Percentiles rank a stretch among this genome's conserved stretches.
Evolutionary conservation across 2,797 vertebrate species (phyloP).

Genomic region (Perdix hodgsoniae): DNA sequence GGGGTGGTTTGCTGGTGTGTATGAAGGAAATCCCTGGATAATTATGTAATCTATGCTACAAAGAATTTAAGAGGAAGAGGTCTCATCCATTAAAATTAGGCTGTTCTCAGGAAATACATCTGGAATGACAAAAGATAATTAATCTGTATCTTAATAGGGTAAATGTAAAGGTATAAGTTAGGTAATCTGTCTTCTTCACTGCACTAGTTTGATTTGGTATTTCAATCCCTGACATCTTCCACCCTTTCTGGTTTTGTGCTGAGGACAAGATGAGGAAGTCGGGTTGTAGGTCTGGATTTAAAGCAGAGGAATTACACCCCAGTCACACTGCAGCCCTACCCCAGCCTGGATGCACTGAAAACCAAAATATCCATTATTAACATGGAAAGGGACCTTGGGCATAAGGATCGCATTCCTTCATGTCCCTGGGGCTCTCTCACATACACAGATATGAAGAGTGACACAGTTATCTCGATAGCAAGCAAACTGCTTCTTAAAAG

Average conservation of each 20-base stretch:
- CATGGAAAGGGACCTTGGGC: not conserved
- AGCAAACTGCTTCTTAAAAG: not conserved
- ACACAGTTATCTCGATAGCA: not conserved
- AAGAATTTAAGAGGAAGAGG: not conserved
- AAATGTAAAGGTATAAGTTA: not conserved
- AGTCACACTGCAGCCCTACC: not conserved
- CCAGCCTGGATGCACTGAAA: not conserved
- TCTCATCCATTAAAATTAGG: not conserved
- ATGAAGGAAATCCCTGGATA: not conserved
- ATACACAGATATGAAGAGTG: not conserved
- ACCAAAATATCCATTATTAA: not conserved
- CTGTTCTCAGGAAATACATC: not conserved
- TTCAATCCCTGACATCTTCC: not conserved
- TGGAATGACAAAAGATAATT: not conserved
- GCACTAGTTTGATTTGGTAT: not conserved
- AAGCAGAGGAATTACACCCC: rapidly evolving
- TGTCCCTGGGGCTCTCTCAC: not conserved
- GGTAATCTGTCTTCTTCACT: not conserved
- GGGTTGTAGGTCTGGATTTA: not conserved
- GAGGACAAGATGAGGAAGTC: not conserved
- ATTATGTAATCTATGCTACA: not conserved
- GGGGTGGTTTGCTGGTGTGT: not conserved
- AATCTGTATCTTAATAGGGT: not conserved
- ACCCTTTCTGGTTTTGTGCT: not conserved
- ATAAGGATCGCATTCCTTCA: not conserved